Percentiles rank a stretch among this genome's conserved stretches.
phyloP scores from a whole-genome alignment of 2,888 invertebrate genomes.

The Leptopilina myrica region DNA sequence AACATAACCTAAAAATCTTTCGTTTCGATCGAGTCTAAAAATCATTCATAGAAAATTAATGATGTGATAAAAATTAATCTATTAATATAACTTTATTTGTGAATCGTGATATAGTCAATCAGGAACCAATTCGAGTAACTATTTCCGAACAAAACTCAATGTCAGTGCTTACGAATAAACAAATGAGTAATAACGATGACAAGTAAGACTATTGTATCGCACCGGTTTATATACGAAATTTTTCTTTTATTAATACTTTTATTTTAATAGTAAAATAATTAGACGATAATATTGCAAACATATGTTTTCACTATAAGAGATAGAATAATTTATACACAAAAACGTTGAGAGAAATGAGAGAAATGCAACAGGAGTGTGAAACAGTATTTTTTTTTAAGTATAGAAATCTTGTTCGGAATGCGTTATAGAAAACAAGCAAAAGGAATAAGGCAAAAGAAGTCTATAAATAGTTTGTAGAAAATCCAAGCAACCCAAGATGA shows the following conservation, averaged over 20 bases:
- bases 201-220: background rate
- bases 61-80: too few species aligned
- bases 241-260: too few species aligned
- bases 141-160: background rate
- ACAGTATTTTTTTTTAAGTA: background rate
- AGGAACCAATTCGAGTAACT: background rate
- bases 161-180: constrained; percentile 18
- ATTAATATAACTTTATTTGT: too few species aligned
- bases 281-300: too few species aligned
- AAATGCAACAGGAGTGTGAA: background rate
- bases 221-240: background rate
- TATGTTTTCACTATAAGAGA: too few species aligned
- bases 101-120: background rate
- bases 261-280: too few species aligned
- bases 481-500: background rate
- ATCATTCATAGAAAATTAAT: too few species aligned
- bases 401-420: constrained; percentile 21
- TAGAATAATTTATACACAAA: background rate
- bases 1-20: too few species aligned
- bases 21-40: too few species aligned
- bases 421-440: constrained; percentile 16
- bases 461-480: constrained; percentile 16
- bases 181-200: constrained; percentile 14
- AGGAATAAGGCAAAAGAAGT: constrained; percentile 15
- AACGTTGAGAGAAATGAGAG: background rate